phyloP scores from a whole-genome alignment of 2,113 vertebrate species.

The Rutilus rutilus region DNA sequence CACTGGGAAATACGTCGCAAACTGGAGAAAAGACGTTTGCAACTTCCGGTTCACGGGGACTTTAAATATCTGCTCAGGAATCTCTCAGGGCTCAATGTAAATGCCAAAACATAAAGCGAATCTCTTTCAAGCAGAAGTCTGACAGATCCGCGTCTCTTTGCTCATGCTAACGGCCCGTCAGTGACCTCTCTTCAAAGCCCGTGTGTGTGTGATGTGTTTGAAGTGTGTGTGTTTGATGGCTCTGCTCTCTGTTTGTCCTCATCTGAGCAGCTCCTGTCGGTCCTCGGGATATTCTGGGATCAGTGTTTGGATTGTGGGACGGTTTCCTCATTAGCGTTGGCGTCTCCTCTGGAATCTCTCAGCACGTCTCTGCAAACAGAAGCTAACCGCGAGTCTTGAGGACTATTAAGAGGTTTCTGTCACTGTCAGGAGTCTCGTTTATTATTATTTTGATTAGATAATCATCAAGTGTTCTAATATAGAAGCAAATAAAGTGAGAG shows the following conservation, averaged over 20 bases:
- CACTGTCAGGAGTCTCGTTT: neutral
- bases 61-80: neutral
- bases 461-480: no score
- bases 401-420: slow-evolving; percentile 6
- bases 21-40: no score
- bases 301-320: neutral
- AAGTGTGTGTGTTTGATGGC: neutral
- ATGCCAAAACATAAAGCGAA: neutral
- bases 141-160: neutral
- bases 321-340: neutral
- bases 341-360: neutral
- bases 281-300: neutral
- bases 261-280: neutral
- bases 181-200: slow-evolving; percentile 17
- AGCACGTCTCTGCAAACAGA: neutral
- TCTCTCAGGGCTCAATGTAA: neutral
- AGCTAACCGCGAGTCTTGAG: neutral
- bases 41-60: no score
- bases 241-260: slow-evolving; percentile 1
- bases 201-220: no score
- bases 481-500: no score
- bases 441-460: neutral
- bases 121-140: neutral
- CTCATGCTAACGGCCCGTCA: neutral
- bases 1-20: no score